phyloP scores from a whole-genome alignment of 2,113 vertebrate genomes.

The Tragelaphus scriptus region DNA sequence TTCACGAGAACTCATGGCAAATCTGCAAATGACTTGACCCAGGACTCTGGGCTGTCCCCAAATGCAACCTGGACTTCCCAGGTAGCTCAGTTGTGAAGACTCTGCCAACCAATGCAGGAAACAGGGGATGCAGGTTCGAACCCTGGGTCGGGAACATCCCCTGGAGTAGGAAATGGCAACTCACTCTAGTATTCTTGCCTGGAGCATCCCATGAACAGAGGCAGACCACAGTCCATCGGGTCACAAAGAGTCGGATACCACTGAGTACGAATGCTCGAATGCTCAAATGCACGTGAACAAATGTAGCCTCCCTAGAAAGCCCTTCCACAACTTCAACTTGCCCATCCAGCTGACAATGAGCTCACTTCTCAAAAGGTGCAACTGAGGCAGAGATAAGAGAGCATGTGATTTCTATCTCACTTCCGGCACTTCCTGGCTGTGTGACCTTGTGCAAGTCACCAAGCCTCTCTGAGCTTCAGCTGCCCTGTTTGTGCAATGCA shows the following conservation, averaged over 20 bases:
- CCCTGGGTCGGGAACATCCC: not conserved
- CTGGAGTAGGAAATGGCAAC: not conserved
- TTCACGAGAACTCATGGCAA: not conserved
- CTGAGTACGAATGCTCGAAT: not conserved
- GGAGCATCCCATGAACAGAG: not conserved
- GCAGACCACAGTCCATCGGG: rapidly evolving
- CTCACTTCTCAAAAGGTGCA: not conserved
- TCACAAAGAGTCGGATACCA: not conserved
- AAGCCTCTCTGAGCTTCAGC: not conserved
- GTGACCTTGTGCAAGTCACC: not conserved
- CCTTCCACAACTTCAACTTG: not conserved
- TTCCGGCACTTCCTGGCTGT: not conserved
- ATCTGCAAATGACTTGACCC: not conserved
- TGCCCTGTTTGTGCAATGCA: not conserved
- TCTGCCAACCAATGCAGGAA: not conserved
- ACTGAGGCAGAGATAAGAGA: not conserved
- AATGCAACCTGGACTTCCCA: not conserved
- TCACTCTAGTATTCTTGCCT: not conserved
- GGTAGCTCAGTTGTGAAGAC: not conserved
- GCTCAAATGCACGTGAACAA: not conserved
- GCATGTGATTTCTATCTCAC: not conserved
- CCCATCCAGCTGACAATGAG: rapidly evolving
- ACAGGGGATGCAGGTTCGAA: not conserved
- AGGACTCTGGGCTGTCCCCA: not conserved
- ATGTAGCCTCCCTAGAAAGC: not conserved